Base-by-base conservation (phyloP, 2,888 invertebrate genomes). In the Mylabris sibirica region DNA sequence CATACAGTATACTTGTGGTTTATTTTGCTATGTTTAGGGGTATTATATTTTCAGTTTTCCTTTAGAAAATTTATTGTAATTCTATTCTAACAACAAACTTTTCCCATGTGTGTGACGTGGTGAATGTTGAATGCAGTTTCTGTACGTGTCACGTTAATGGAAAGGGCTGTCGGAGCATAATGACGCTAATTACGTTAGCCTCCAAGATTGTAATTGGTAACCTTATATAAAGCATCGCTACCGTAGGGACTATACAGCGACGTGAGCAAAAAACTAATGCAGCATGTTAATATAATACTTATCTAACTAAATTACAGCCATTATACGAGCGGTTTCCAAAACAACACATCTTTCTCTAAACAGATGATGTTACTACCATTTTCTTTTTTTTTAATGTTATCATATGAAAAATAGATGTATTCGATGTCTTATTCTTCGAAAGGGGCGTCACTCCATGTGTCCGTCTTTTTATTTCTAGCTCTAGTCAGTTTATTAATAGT, bases 171-270 rank as follows among this genome's bases (percentile, higher is more conserved):
- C 66, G 68, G 74, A 72, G 75, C 76, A 73, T 78, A 78, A 79
- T 77, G 78, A 79, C 74, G 77, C 74, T 79, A 79, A 79, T 79
- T 78, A 74, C 73, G 76, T 79, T 79, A 78, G 71, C 76, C 78
- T 74, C 71, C 72, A 73, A 74, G 73, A 78, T 74, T 79, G 76
- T 79, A 80, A 79, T 80, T 80, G 80, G 79, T 79, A 80, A 79
- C 78, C 74, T 75, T 77, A 79, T 77, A 79, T 78, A 26, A 3
- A 68, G 64, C 71, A 70, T 73, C 71, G 66, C 70, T 67, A 72
- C 72, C 76, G 68, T 60, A 57, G 72, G 74, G 72, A 66, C 65
- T 67, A 35, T 14, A 30, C 20, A 22, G 30, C 66, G 66, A 75
- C 75, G 76, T 75, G 75, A 75, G 71, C 72, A 74, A 75, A 78